Base-by-base conservation (phyloP, 2,888 invertebrate genomes). In the Linnaemya tessellans region DNA sequence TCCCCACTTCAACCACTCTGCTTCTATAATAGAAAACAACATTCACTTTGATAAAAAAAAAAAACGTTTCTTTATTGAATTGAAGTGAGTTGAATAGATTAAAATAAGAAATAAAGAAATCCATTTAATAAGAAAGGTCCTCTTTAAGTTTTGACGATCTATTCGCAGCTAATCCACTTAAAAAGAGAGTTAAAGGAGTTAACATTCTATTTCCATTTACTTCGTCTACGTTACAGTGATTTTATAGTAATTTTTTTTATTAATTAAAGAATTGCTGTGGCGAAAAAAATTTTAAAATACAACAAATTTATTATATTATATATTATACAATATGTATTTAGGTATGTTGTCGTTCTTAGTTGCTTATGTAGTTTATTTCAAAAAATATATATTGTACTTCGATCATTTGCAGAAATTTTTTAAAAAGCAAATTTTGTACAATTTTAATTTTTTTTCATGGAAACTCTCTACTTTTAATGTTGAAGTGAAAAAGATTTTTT, bases 51-150 rank as follows among this genome's bases (percentile, higher is more conserved):
- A 65, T n/a, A n/a, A n/a, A n/a, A n/a, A n/a, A n/a, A n/a, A 54
- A 65, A 20, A 68, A 75, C 62, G 54, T 81, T 75, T 75, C 68
- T 68, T 75, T 62, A 79, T 51, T 30, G 11, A 51, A 70, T 54
- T 64, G 10, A 51, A 70, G 43, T 54, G 43, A 62, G 41, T 62
- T 54, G 62, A 64, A 51, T 62, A 35, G 67, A 67, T 35, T 10
- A 15, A 46, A 46, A 46, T 60, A 13, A 30, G 46, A 60, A 15
- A 65, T 20, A 46, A 38, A 38, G 5, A 54, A 51, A 30, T 7
- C 1, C 11, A 11, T 18, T 5, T 4, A 22, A 41, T 25, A 9
- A 11, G 13, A 20, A 68, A 51, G 20, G 15, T 35, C 4, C 18
- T 60, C 3, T 46, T 46, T 49, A 25, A 20, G 30, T 10, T 46